phyloP scores from a whole-genome alignment of 2,113 vertebrate genomes.

The Panthera tigris region DNA sequence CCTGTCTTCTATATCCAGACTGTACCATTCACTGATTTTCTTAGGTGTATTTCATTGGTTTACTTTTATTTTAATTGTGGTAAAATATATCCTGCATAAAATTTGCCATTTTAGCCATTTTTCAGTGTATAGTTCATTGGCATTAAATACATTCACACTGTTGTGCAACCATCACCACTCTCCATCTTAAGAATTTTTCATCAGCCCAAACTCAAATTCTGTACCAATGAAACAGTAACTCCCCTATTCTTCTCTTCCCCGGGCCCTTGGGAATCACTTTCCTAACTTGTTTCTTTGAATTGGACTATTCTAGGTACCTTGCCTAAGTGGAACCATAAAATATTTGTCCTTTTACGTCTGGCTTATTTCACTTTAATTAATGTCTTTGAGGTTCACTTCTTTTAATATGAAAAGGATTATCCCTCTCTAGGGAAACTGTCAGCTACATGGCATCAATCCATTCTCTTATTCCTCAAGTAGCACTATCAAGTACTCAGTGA shows the following conservation, averaged over 20 bases:
- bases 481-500: not conserved
- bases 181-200: not conserved
- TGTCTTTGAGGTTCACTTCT: not conserved
- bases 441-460: not conserved
- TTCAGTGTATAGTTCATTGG: not conserved
- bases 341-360: constrained; percentile 8
- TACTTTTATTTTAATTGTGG: not conserved
- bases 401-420: constrained; percentile 22
- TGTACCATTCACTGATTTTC: not conserved
- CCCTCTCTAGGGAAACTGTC: not conserved
- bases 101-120: not conserved
- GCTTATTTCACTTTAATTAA: not conserved
- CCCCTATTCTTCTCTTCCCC: not conserved
- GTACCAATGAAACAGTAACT: not conserved
- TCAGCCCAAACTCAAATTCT: not conserved
- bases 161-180: not conserved
- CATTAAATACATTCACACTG: not conserved
- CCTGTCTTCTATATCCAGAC: not conserved
- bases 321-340: not conserved
- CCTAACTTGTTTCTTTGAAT: not conserved
- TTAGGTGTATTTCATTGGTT: not conserved
- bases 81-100: constrained; percentile 9
- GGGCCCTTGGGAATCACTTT: not conserved
- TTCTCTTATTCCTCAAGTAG: not conserved
- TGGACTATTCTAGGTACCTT: not conserved